A percentile compares a stretch with the other conserved stretches of the same genome.
Conservation (phyloP, 2,797 vertebrate species). For the Chelon labrosus region DNA sequence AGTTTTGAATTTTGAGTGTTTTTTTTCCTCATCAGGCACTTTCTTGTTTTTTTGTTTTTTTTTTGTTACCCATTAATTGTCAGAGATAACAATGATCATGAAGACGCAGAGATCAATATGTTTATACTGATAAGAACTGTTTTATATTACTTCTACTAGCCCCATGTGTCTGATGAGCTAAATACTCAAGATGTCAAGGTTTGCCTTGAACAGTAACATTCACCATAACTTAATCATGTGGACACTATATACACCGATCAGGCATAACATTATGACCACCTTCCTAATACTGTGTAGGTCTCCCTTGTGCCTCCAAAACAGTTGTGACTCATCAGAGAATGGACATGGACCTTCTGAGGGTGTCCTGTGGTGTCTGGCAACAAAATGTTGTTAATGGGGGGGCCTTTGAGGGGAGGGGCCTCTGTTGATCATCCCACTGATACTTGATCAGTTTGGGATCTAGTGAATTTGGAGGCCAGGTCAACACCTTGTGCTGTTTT, state of each 20-base stretch:
- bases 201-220: conserved; percentile 26
- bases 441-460: too few relatives aligned
- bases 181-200: conserved; percentile 13
- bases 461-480: too few relatives aligned
- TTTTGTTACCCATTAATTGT: neutral
- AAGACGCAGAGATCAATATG: neutral
- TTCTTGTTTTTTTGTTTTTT: neutral
- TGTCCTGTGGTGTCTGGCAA: too few relatives aligned
- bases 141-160: neutral
- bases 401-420: too few relatives aligned
- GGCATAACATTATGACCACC: too few relatives aligned
- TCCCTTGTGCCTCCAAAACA: too few relatives aligned
- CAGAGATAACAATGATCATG: conserved; percentile 8
- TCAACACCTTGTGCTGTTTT: too few relatives aligned
- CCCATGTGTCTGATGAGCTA: conserved; percentile 24
- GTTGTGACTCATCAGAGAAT: too few relatives aligned
- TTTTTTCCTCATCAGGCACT: conserved; percentile 22
- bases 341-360: too few relatives aligned
- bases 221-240: conserved; percentile 9
- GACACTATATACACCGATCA: conserved; percentile 1
- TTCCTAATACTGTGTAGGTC: too few relatives aligned
- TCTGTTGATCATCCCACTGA: too few relatives aligned
- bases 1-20: conserved; percentile 5
- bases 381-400: too few relatives aligned
- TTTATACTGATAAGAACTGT: conserved; percentile 3